phyloP scores from a whole-genome alignment of 1,140 invertebrate genomes.

The Nasonia longicornis region DNA sequence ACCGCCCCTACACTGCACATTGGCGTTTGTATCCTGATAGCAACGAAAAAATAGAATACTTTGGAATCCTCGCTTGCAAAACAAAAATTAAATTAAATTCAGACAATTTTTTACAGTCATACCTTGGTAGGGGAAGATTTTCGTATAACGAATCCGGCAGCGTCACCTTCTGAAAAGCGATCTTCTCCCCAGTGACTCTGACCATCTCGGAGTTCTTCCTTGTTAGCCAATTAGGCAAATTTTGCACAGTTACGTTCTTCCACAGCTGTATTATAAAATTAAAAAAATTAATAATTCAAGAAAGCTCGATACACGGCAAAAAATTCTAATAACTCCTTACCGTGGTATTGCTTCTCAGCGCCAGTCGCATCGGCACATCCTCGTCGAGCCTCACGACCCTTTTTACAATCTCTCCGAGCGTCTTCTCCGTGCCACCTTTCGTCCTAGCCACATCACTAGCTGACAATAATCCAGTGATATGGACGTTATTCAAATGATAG shows the following conservation, averaged over 20 bases:
- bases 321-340: slow-evolving; percentile 15
- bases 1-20: slow-evolving; percentile 43
- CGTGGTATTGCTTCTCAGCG: slow-evolving; percentile 45
- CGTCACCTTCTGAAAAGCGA: slow-evolving; percentile 40
- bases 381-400: slow-evolving; percentile 50
- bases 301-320: no score
- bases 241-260: slow-evolving; percentile 51
- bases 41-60: not conserved
- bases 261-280: slow-evolving; percentile 49
- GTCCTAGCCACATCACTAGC: slow-evolving; percentile 48
- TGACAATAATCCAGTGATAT: slow-evolving; percentile 46
- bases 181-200: slow-evolving; percentile 55
- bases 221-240: slow-evolving; percentile 51
- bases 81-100: not conserved
- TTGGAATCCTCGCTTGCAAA: not conserved
- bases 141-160: slow-evolving; percentile 46
- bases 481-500: slow-evolving; percentile 50
- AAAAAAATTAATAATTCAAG: not conserved
- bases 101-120: not conserved
- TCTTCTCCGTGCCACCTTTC: slow-evolving; percentile 50
- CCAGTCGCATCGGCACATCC: slow-evolving; percentile 49
- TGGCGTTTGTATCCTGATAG: not conserved
- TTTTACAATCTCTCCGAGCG: slow-evolving; percentile 48
- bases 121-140: slow-evolving; percentile 51
- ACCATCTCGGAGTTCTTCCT: slow-evolving; percentile 40